Evolutionary conservation across 2,888 invertebrate species (phyloP).

Genomic region (Spodoptera picta): DNA sequence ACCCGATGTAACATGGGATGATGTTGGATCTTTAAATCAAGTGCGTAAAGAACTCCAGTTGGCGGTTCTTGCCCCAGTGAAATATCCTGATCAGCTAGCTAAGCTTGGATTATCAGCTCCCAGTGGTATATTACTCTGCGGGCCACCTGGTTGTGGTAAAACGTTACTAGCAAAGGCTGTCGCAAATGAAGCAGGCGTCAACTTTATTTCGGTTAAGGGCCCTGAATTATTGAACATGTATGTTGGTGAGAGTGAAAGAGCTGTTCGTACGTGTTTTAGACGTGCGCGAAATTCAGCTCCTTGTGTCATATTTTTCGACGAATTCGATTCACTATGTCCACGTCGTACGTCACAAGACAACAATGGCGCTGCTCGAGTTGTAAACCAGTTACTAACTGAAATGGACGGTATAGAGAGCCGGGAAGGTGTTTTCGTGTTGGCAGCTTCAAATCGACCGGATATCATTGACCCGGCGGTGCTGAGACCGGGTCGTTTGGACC

Average conservation of each 20-base stretch:
- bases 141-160: slow-evolving; percentile 99
- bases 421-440: slow-evolving; percentile 97
- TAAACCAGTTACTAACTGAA: slow-evolving; percentile 98
- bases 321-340: slow-evolving; percentile 98
- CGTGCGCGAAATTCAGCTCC: slow-evolving; percentile 98
- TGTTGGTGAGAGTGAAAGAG: slow-evolving; percentile 99
- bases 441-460: slow-evolving; percentile 98
- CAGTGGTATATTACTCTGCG: slow-evolving; percentile 97
- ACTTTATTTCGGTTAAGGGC: slow-evolving; percentile 99
- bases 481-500: slow-evolving; percentile 95
- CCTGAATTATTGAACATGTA: slow-evolving; percentile 99
- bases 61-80: slow-evolving; percentile 97
- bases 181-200: slow-evolving; percentile 99
- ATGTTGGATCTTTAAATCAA: slow-evolving; percentile 96
- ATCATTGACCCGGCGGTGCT: slow-evolving; percentile 98
- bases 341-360: slow-evolving; percentile 93
- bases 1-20: slow-evolving; percentile 98
- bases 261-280: slow-evolving; percentile 98
- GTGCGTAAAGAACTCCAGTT: slow-evolving; percentile 96
- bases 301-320: slow-evolving; percentile 99
- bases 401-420: slow-evolving; percentile 99
- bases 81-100: slow-evolving; percentile 94
- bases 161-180: slow-evolving; percentile 99
- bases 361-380: slow-evolving; percentile 94
- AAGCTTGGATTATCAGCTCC: slow-evolving; percentile 94